Conservation (phyloP, 2,888 invertebrate genomes). For the Galerucella nymphaeae region DNA sequence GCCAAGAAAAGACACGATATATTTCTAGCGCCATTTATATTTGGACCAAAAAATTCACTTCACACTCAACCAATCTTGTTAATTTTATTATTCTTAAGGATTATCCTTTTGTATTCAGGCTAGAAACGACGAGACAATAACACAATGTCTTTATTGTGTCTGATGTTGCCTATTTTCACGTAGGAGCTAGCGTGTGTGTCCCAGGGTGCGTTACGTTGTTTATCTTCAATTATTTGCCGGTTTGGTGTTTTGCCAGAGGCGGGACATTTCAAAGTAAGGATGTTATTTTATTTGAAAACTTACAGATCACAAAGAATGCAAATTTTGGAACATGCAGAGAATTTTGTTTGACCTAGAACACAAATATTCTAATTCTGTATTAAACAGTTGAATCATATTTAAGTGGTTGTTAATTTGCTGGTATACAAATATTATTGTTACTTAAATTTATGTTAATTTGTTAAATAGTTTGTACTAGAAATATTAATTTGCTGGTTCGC, state of each 20-base stretch:
- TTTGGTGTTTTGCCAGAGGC: slow-evolving; percentile 21
- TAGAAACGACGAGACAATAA: slow-evolving; percentile 9
- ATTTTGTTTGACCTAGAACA: neutral
- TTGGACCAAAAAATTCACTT: neutral
- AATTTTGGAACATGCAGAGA: neutral
- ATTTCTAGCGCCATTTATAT: slow-evolving; percentile 12
- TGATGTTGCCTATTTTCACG: slow-evolving; percentile 17
- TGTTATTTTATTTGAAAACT: neutral
- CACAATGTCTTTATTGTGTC: slow-evolving; percentile 14
- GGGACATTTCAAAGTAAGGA: neutral
- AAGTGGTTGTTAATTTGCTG: neutral
- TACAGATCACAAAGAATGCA: neutral
- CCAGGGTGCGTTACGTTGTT: slow-evolving; percentile 26
- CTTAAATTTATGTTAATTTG: neutral
- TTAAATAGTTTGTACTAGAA: neutral
- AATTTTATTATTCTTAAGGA: slow-evolving; percentile 15
- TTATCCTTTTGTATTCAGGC: slow-evolving; percentile 13
- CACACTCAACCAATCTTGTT: neutral
- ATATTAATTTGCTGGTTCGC: neutral
- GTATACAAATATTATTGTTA: neutral
- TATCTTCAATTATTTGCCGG: slow-evolving; percentile 26
- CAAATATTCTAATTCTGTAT: neutral
- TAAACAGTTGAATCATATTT: neutral
- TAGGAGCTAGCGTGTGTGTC: slow-evolving; percentile 21
- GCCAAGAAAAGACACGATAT: slow-evolving; percentile 13